Conservation (phyloP, 2,113 vertebrate genomes). For the Accipiter virgatus region DNA sequence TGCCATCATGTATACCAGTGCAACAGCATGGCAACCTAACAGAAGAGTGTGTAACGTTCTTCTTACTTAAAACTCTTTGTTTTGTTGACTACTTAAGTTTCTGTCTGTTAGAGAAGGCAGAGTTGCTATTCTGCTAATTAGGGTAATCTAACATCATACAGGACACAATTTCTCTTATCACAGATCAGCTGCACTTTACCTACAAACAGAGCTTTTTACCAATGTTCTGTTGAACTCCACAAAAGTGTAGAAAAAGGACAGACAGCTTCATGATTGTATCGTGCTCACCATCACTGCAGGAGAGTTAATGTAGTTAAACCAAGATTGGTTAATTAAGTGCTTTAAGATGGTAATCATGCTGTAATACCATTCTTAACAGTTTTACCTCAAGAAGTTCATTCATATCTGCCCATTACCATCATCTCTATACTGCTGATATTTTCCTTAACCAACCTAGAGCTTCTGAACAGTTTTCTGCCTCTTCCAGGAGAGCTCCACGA, state of each 20-base stretch:
- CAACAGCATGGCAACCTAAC: neutral
- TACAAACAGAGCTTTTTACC: neutral
- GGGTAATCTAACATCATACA: neutral
- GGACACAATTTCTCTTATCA: neutral
- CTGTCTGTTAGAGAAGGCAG: neutral
- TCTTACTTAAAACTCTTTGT: neutral
- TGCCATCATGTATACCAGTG: neutral
- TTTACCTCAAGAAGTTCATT: neutral
- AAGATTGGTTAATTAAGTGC: neutral
- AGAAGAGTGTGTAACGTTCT: neutral
- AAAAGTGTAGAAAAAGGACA: fast-evolving
- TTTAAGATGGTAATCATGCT: neutral
- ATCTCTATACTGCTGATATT: neutral
- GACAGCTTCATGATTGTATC: neutral
- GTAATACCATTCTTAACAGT: neutral
- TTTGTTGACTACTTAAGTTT: neutral
- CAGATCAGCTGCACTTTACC: neutral
- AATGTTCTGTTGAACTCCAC: neutral
- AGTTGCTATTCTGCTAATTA: neutral
- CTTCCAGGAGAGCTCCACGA: neutral
- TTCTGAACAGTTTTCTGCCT: neutral
- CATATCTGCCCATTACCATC: neutral
- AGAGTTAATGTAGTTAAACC: neutral
- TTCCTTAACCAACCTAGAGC: neutral
- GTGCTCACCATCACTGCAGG: neutral